Percentiles rank a stretch among this genome's conserved stretches.
phyloP scores from a whole-genome alignment of 2,888 invertebrate genomes.

The Hesperia comma region DNA sequence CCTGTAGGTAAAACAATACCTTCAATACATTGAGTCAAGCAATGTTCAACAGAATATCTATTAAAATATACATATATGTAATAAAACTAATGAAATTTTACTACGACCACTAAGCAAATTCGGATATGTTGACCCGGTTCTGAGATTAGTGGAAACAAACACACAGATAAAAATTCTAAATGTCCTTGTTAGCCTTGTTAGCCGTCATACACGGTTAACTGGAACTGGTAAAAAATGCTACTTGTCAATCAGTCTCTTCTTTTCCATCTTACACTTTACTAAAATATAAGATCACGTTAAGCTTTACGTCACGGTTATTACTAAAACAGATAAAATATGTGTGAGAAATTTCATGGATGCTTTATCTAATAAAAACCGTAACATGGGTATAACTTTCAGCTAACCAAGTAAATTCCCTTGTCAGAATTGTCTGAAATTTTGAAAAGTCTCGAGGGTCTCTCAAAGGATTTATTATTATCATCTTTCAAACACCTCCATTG shows the following conservation, averaged over 20 bases:
- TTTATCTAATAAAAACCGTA: neutral
- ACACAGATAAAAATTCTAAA: no score
- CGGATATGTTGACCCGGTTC: no score
- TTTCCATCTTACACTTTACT: no score
- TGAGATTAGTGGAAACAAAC: no score
- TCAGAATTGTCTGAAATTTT: slow-evolving; percentile 19
- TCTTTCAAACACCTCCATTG: slow-evolving; percentile 12
- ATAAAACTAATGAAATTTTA: no score
- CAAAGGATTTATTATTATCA: slow-evolving; percentile 25
- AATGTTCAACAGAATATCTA: neutral
- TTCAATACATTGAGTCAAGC: neutral
- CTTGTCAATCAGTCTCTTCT: no score
- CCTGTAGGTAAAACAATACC: slow-evolving; percentile 82
- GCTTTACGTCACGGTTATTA: neutral
- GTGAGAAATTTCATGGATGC: neutral
- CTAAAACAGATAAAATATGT: neutral
- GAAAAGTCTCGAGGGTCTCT: slow-evolving; percentile 18
- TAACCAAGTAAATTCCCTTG: slow-evolving; percentile 10
- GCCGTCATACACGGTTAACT: no score
- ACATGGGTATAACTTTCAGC: neutral
- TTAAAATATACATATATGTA: no score
- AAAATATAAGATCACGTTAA: neutral
- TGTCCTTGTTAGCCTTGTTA: no score
- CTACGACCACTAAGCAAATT: no score
- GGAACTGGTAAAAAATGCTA: no score